Conservation (phyloP, 2,888 invertebrate species). For the Epinotia nisella region DNA sequence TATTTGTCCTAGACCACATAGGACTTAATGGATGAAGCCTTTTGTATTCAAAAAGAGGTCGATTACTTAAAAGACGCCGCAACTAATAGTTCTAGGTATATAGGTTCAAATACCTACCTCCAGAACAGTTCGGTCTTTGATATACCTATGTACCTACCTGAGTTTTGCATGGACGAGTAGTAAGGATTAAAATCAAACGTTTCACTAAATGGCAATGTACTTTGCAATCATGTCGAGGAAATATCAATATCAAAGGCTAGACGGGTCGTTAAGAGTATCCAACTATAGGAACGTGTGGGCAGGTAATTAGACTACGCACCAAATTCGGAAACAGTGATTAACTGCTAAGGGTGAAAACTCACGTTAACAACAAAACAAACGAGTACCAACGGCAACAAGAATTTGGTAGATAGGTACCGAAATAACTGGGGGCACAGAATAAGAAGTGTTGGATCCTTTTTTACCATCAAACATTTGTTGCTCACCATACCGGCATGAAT, state of each 20-base stretch:
- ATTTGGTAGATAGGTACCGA: background rate
- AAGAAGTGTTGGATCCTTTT: background rate
- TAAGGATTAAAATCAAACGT: background rate
- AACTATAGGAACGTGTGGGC: slow-evolving; percentile 30
- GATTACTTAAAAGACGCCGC: slow-evolving; percentile 2
- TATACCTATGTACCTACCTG: background rate
- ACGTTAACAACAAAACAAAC: slow-evolving; percentile 22
- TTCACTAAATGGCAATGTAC: background rate
- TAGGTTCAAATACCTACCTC: background rate
- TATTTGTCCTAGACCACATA: background rate
- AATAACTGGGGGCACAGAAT: background rate
- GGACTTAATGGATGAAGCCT: background rate
- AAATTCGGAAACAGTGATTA: slow-evolving; percentile 30
- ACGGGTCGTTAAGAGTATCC: slow-evolving; percentile 1
- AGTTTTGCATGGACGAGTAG: background rate
- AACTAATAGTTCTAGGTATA: background rate
- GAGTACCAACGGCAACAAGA: background rate
- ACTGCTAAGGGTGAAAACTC: slow-evolving; percentile 34
- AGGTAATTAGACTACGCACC: slow-evolving; percentile 39
- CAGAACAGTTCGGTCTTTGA: background rate
- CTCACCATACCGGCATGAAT: slow-evolving; percentile 47
- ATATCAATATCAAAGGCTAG: slow-evolving; percentile 2
- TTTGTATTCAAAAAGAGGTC: background rate
- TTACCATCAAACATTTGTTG: background rate
- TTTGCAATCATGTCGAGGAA: slow-evolving; percentile 5